phyloP scores from a whole-genome alignment of 2,888 invertebrate species.

The Hololepta plana region DNA sequence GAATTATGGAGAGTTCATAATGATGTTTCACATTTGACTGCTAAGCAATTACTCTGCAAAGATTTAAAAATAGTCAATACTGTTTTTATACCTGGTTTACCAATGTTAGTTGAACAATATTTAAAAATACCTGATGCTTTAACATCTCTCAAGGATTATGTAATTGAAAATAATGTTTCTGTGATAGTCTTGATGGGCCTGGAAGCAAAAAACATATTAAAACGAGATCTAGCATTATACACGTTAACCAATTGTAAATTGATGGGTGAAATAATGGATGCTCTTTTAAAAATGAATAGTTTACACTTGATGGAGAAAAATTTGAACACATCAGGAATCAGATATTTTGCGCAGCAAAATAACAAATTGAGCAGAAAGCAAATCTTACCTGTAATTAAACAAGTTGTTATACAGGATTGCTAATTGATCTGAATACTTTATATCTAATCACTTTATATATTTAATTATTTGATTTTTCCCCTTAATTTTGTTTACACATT shows the following conservation, averaged over 20 bases:
- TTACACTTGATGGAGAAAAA: slow-evolving; percentile 19
- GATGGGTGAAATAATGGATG: too few species aligned
- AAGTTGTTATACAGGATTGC: too few species aligned
- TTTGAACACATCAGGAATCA: too few species aligned
- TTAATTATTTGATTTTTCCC: too few species aligned
- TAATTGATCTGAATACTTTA: too few species aligned
- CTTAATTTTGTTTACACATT: too few species aligned
- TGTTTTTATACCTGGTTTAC: slow-evolving; percentile 34
- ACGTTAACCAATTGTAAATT: slow-evolving; percentile 20
- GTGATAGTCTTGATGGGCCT: slow-evolving; percentile 44
- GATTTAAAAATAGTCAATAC: slow-evolving; percentile 53
- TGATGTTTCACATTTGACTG: slow-evolving; percentile 43
- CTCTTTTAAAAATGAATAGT: too few species aligned
- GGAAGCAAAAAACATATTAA: slow-evolving; percentile 29
- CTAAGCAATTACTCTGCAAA: slow-evolving; percentile 50
- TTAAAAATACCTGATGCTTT: slow-evolving; percentile 29
- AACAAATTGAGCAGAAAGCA: slow-evolving; percentile 47
- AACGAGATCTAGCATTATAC: slow-evolving; percentile 41
- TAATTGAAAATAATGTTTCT: slow-evolving; percentile 24
- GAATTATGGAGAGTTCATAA: slow-evolving; percentile 42
- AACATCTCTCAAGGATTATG: slow-evolving; percentile 32
- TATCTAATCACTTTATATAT: too few species aligned
- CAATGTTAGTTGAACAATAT: slow-evolving; percentile 43
- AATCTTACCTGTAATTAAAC: slow-evolving; percentile 41
- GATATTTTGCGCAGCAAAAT: slow-evolving; percentile 38